Evolutionary conservation across 2,888 invertebrate genomes (phyloP), one percentile per base, ranked within the genome.

Genomic region (Micropterix aruncella): DNA sequence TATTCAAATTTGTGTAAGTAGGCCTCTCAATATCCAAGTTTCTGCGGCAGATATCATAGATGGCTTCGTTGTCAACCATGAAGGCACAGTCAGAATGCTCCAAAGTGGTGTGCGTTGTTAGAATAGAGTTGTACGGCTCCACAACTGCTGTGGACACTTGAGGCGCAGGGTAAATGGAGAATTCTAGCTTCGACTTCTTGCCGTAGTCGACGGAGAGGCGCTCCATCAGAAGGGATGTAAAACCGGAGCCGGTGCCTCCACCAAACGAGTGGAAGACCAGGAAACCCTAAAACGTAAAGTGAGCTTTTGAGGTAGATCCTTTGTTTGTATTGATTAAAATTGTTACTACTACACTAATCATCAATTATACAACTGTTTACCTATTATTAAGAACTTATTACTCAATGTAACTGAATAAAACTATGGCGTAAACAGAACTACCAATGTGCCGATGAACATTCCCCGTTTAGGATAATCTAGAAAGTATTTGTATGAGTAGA

Each of bases 111-210:
- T 93, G 93, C 3, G 93, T 93, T 15, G 91, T 92, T 52, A 93
- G 66, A 58, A 93, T 90, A 1, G 92, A 90, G 66, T 93, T 93
- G 74, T 93, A 94, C 0, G 93, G 93, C 63, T 85, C 85, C 40
- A 85, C 84, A 2, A 85, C 84, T 14, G 84, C 84, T 3, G 84
- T 84, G 9, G 84, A 84, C 17, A 84, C 86, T 77, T 90, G 90
- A 3, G 94, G 94, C 7, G 94, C 93, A 5, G 94, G 94, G 61
- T 95, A 95, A 55, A 94, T 88, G 45, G 91, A 85, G 65, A 95
- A 94, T 63, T 91, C 91, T 17, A 93, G 74, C 61, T 93, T 93
- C 43, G 89, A 89, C 66, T 92, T 93, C 67, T 91, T 93, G 51
- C 92, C 91, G 63, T 92, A 94, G 65, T 92, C 91, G 2, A 91